A percentile compares a stretch with the other conserved stretches of the same genome.
Conservation (phyloP, 2,888 invertebrate species). For the Spodoptera exigua region DNA sequence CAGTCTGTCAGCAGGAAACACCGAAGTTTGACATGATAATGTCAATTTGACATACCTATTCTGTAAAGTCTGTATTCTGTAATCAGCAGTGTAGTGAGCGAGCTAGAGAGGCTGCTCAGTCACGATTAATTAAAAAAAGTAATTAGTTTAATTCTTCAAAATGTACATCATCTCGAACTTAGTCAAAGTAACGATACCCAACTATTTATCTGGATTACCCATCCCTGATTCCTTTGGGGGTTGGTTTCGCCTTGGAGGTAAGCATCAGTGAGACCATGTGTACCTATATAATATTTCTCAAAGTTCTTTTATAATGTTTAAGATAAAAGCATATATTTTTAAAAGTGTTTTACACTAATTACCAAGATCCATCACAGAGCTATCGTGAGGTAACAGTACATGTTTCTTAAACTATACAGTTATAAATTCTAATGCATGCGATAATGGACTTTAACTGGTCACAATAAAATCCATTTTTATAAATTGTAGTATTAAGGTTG, state of each 20-base stretch:
- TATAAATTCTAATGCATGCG: slow-evolving; percentile 11
- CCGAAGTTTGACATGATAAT: no score
- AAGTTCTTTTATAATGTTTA: background rate
- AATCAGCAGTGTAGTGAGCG: background rate
- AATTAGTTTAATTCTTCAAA: slow-evolving; percentile 63
- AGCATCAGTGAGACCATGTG: slow-evolving; percentile 51
- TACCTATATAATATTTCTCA: slow-evolving; percentile 4
- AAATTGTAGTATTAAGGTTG: slow-evolving; percentile 7
- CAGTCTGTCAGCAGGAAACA: no score
- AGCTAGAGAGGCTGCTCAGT: background rate
- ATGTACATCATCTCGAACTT: slow-evolving; percentile 94
- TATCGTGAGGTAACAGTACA: slow-evolving; percentile 17
- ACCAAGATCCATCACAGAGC: background rate
- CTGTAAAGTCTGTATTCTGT: background rate
- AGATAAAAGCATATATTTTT: background rate
- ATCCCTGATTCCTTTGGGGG: slow-evolving; percentile 95
- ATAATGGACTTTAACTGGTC: slow-evolving; percentile 40
- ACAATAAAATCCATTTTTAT: slow-evolving; percentile 27
- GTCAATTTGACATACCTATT: no score
- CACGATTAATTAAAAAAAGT: slow-evolving; percentile 7
- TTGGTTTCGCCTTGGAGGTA: slow-evolving; percentile 95
- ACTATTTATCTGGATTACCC: slow-evolving; percentile 95
- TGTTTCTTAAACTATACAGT: slow-evolving; percentile 27
- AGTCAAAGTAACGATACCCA: slow-evolving; percentile 94
- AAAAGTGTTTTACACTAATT: background rate